Conservation (phyloP, 2,888 invertebrate species). For the Diarsia brunnea region DNA sequence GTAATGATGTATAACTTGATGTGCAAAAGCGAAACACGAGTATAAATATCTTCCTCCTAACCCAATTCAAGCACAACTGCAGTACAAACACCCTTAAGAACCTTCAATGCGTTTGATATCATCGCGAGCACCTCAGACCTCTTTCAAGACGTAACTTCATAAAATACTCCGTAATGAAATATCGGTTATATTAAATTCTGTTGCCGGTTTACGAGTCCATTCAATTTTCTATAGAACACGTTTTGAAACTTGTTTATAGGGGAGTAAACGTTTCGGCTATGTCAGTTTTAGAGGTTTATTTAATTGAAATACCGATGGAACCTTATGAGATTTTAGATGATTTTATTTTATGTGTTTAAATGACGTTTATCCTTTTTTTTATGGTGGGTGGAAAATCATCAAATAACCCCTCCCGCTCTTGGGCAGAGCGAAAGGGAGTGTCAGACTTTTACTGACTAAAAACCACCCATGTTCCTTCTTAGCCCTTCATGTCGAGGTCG, state of each 20-base stretch:
- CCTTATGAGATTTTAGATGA: constrained; percentile 2
- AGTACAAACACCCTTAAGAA: neutral
- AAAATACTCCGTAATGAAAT: constrained; percentile 64
- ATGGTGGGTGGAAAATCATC: no score
- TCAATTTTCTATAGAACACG: constrained; percentile 56
- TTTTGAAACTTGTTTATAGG: constrained; percentile 53
- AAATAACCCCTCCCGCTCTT: no score
- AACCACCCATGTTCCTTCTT: no score
- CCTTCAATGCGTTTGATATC: constrained; percentile 23
- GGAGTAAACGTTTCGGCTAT: constrained; percentile 36
- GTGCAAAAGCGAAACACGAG: no score
- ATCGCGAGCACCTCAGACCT: constrained; percentile 18
- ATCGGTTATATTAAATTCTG: constrained; percentile 63
- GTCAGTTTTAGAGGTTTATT: constrained; percentile 43
- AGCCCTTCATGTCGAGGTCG: no score
- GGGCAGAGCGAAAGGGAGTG: no score
- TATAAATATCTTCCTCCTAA: neutral
- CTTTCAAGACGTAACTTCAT: constrained; percentile 53
- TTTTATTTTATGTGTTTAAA: constrained; percentile 27
- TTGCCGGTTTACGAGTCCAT: constrained; percentile 49
- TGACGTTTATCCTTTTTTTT: neutral
- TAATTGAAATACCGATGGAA: constrained; percentile 43
- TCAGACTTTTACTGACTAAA: no score
- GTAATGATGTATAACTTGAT: no score
- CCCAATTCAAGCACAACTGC: neutral